Conservation (phyloP, 2,797 vertebrate genomes). For the Serranus cabrilla region DNA sequence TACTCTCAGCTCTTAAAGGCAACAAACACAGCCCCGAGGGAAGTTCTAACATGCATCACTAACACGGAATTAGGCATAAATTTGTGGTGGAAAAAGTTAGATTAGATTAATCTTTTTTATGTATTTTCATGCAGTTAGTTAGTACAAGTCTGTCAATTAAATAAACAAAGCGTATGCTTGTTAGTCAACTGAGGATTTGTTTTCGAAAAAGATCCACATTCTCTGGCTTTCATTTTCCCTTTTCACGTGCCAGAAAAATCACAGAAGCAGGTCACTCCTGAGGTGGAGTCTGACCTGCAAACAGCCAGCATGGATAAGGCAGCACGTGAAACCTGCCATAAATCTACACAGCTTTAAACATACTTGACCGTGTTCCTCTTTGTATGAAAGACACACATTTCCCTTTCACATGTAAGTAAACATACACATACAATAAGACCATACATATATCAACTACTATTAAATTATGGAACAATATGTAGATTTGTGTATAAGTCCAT, state of each 20-base stretch:
- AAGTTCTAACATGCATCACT: background rate
- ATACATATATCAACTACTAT: background rate
- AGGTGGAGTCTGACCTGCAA: slow-evolving; percentile 36
- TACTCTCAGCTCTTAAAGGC: background rate
- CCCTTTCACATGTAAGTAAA: no score
- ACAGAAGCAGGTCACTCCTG: slow-evolving; percentile 6
- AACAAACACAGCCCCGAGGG: background rate
- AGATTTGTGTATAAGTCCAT: background rate
- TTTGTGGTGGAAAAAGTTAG: no score
- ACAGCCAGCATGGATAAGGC: slow-evolving; percentile 2
- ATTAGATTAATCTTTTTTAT: no score
- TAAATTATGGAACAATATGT: no score
- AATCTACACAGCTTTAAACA: background rate
- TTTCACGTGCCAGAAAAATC: background rate
- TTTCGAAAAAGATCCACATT: no score
- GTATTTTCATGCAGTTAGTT: no score
- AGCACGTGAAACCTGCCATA: background rate
- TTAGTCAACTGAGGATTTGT: no score
- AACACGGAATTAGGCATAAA: no score
- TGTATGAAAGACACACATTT: background rate
- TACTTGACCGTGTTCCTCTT: slow-evolving; percentile 9
- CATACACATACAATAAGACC: background rate
- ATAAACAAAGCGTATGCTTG: no score
- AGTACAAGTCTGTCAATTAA: no score
- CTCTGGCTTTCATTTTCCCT: background rate